phyloP scores from a whole-genome alignment of 2,888 invertebrate species.

The Ophioninae sp. region DNA sequence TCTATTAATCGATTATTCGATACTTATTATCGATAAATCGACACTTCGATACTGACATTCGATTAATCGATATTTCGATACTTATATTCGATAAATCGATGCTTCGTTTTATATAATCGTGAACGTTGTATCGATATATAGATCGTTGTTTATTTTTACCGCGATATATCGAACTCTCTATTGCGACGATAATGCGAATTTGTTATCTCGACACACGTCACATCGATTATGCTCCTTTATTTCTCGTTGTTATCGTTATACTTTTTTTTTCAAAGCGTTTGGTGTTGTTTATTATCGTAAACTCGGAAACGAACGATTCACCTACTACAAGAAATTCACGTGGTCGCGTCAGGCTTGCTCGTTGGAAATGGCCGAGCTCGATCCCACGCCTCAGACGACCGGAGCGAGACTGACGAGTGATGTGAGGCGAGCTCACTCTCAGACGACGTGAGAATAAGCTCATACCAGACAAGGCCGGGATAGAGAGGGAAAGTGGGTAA shows the following conservation, averaged over 20 bases:
- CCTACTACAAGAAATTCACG: conserved; percentile 48
- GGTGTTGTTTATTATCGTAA: too few species aligned
- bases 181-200: too few species aligned
- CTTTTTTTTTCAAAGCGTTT: background rate
- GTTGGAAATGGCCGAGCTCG: conserved; percentile 24
- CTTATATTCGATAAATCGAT: background rate
- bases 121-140: too few species aligned
- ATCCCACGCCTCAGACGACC: conserved; percentile 52
- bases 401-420: conserved; percentile 48
- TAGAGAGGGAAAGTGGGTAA: background rate
- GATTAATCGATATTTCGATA: background rate
- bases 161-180: too few species aligned
- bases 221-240: too few species aligned
- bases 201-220: too few species aligned
- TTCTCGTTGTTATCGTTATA: background rate
- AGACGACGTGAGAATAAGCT: background rate
- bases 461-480: background rate
- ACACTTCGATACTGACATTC: too few species aligned
- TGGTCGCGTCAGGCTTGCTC: conserved; percentile 43
- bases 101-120: background rate
- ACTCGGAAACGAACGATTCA: background rate
- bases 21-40: too few species aligned
- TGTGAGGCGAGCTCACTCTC: background rate
- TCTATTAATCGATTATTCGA: too few species aligned
- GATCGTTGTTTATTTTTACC: too few species aligned